These are phyloP conservation scores for Arenaria interpres DNA, from an alignment of 2,113 vertebrate species.

Conservation along the genomic window DNA sequence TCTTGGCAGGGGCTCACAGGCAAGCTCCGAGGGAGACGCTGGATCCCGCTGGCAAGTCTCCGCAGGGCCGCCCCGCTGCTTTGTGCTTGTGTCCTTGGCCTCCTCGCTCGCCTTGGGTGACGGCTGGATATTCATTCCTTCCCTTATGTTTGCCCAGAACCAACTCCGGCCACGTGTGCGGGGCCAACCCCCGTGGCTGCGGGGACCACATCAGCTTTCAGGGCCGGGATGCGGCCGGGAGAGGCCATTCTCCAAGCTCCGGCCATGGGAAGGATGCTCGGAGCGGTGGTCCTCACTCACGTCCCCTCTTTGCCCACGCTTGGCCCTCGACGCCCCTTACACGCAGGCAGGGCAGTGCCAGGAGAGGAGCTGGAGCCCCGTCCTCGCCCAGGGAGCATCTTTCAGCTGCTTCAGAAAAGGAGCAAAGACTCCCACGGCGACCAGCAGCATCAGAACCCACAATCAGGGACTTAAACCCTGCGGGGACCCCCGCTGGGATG, in stretches of 20 bases:
- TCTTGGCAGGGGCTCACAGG: neutral
- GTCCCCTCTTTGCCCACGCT: neutral
- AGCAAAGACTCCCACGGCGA: neutral
- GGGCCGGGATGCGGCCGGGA: neutral
- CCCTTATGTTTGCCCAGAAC: neutral
- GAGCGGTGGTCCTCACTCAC: neutral
- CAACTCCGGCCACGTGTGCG: neutral
- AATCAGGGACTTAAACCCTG: neutral
- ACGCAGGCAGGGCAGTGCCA: neutral
- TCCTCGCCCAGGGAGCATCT: neutral
- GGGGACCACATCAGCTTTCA: neutral
- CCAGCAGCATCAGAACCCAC: neutral
- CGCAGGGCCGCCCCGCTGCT: neutral
- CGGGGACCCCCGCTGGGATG: rapidly evolving
- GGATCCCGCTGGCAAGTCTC: neutral
- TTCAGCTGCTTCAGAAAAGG: neutral
- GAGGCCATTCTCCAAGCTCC: neutral
- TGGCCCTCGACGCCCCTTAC: neutral
- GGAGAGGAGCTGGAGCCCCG: neutral
- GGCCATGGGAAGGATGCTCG: rapidly evolving
- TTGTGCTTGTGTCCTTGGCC: neutral
- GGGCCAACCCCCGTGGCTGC: neutral
- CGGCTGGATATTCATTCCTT: neutral
- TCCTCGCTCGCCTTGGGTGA: neutral
- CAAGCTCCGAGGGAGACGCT: neutral